Evolutionary conservation across 2,113 vertebrate species (phyloP).

Genomic region (Trinectes maculatus): DNA sequence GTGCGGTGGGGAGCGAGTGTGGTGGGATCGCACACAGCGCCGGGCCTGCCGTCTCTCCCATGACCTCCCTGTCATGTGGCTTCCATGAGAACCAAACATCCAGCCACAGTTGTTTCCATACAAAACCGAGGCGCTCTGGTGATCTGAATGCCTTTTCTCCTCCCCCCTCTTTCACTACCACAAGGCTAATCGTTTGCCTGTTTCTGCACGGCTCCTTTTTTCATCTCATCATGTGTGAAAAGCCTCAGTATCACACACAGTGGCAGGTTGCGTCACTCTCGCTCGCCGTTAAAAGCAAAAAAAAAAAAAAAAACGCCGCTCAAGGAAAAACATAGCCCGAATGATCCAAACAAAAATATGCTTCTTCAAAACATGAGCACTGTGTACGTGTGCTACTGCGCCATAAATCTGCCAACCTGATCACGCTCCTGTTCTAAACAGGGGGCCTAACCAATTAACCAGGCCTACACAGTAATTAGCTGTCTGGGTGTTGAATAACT

Average conservation of each 20-base stretch:
- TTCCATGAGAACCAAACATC: slow-evolving; percentile 76
- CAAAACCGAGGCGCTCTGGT: slow-evolving; percentile 73
- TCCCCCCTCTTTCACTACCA: slow-evolving; percentile 26
- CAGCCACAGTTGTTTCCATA: slow-evolving; percentile 80
- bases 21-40: slow-evolving; percentile 80
- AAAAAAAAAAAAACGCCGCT: not conserved
- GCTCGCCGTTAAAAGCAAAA: not conserved
- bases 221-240: slow-evolving; percentile 48
- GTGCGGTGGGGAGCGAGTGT: slow-evolving; percentile 63
- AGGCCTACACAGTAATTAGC: slow-evolving; percentile 75
- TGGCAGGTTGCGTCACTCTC: slow-evolving; percentile 14
- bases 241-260: slow-evolving; percentile 20
- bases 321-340: slow-evolving; percentile 32
- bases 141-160: slow-evolving; percentile 47
- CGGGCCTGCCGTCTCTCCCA: slow-evolving; percentile 74
- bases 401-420: slow-evolving; percentile 69
- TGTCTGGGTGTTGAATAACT: slow-evolving; percentile 75
- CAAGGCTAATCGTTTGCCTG: slow-evolving; percentile 66
- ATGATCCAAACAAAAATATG: not conserved
- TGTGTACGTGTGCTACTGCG: slow-evolving; percentile 32
- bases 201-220: slow-evolving; percentile 48
- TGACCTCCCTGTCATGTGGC: slow-evolving; percentile 81
- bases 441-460: slow-evolving; percentile 74
- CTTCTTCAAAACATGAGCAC: slow-evolving; percentile 29
- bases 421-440: slow-evolving; percentile 58